Base-by-base conservation (phyloP, 1,140 invertebrate species). In the Drosophila burlai region DNA sequence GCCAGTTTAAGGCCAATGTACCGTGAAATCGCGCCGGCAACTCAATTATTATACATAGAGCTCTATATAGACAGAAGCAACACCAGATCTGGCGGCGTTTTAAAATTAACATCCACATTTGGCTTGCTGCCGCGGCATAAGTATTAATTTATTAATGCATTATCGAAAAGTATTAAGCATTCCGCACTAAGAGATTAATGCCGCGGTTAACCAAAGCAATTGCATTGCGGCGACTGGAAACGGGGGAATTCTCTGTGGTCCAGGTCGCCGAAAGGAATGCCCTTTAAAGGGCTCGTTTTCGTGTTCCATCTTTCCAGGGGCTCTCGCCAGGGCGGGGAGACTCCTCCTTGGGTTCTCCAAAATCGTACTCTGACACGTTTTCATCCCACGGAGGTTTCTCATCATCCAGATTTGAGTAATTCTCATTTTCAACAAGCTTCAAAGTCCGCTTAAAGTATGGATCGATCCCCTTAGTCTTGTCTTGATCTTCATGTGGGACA, bases 1-100 rank as follows among this genome's bases (percentile, higher is more conserved):
- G 57, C 49, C 64, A 68, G 65, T 68, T 77, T 79, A 64, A 79
- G 63, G 65, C 65, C 77, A 79, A 79, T 79, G 76, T 79, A 18
- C 66, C 76, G 66, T 79, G 66, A 79, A 79, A 79, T 79, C 76
- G 76, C 36, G 42, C 45, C 58, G 42, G 76, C 57, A 63, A 63
- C 43, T 72, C 57, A 61, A 72, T 72, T 79, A 79, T 21, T 24
- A 52, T 29, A 40, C 43, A 49, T 62, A 64, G 72, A 52, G 43
- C n/a, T 36, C 7, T 24, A 38, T 55, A 16, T 38, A 24, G 34
- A 55, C 15, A 24, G 52, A 18, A 24, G 9, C 38, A 1, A 18
- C 24, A 24, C 24, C 3, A 21, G 54, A 76, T 67, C 52, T 21
- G 52, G 36, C 40, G n/a, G 43, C 50, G 59, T 34, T 52, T 52